Conservation (phyloP, 2,797 vertebrate species). For the Mormyrops boulengeri region DNA sequence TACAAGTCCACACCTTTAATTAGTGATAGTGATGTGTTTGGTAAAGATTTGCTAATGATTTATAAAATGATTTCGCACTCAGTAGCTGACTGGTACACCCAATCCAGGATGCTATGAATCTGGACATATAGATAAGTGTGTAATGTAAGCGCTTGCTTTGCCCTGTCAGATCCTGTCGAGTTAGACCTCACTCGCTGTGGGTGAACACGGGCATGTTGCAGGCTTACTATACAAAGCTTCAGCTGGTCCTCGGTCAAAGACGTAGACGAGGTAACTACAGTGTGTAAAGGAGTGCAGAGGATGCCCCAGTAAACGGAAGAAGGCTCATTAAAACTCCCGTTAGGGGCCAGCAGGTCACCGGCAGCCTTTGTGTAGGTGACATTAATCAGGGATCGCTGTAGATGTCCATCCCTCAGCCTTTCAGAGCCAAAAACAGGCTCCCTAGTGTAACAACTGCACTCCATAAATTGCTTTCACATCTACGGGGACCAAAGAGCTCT, state of each 20-base stretch:
- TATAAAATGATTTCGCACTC: neutral
- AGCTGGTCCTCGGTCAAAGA: slow-evolving; percentile 42
- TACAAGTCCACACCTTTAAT: neutral
- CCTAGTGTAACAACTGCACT: neutral
- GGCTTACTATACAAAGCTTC: slow-evolving; percentile 22
- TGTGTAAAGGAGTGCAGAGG: slow-evolving; percentile 35
- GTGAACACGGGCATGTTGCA: neutral
- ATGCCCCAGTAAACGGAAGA: slow-evolving; percentile 24
- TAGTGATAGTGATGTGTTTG: neutral
- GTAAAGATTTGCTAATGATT: neutral
- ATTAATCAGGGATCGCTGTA: slow-evolving; percentile 23
- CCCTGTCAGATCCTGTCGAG: neutral
- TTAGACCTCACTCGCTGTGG: neutral
- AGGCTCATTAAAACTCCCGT: slow-evolving; percentile 46
- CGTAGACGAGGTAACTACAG: slow-evolving; percentile 48
- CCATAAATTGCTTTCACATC: neutral
- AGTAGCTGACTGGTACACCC: neutral
- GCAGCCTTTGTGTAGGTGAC: slow-evolving; percentile 31
- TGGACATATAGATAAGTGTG: neutral
- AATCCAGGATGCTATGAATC: neutral
- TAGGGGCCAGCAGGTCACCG: slow-evolving; percentile 34
- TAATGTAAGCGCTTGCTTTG: neutral
- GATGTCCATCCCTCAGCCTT: slow-evolving; percentile 6
- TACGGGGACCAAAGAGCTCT: neutral
- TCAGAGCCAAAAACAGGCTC: neutral